These are phyloP conservation scores for Melangyna quadrimaculata DNA, from an alignment of 2,888 invertebrate genomes.

Conservation along the genomic window DNA sequence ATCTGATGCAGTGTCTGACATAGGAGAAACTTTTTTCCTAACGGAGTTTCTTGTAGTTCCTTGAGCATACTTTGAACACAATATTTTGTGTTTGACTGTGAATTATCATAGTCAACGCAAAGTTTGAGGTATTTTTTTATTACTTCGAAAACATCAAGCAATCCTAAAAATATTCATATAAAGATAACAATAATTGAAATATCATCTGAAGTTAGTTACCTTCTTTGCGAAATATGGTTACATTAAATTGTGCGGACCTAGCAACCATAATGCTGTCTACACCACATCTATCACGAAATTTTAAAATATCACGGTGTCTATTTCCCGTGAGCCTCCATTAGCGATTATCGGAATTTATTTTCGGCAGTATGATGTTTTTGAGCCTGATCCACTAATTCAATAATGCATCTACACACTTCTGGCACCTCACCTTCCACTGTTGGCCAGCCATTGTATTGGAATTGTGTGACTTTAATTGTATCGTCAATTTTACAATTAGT, in stretches of 20 bases:
- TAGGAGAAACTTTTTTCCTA: slow-evolving; percentile 91
- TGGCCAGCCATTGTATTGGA: no score
- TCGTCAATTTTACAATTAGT: no score
- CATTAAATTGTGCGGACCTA: slow-evolving; percentile 95
- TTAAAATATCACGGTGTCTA: slow-evolving; percentile 88
- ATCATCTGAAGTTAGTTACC: slow-evolving; percentile 74
- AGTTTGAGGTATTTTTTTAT: slow-evolving; percentile 90
- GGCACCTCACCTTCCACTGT: no score
- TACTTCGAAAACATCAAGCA: slow-evolving; percentile 90
- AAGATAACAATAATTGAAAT: not conserved
- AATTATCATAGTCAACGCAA: slow-evolving; percentile 94
- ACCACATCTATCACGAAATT: slow-evolving; percentile 89
- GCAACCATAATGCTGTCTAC: slow-evolving; percentile 97
- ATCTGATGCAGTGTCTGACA: slow-evolving; percentile 94
- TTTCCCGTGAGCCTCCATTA: slow-evolving; percentile 97
- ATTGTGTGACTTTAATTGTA: no score
- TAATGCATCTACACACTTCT: no score
- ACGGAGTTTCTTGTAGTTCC: slow-evolving; percentile 92
- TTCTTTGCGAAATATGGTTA: slow-evolving; percentile 93
- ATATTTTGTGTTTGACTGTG: slow-evolving; percentile 96
- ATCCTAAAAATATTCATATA: slow-evolving; percentile 80
- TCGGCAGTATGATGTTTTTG: no score
- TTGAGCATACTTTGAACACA: slow-evolving; percentile 96
- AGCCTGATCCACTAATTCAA: no score
- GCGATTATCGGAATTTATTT: slow-evolving; percentile 99